Percentiles rank a stretch among this genome's conserved stretches.
Conservation (phyloP, 2,888 invertebrate species). For the Tricholauxania praeusta region DNA sequence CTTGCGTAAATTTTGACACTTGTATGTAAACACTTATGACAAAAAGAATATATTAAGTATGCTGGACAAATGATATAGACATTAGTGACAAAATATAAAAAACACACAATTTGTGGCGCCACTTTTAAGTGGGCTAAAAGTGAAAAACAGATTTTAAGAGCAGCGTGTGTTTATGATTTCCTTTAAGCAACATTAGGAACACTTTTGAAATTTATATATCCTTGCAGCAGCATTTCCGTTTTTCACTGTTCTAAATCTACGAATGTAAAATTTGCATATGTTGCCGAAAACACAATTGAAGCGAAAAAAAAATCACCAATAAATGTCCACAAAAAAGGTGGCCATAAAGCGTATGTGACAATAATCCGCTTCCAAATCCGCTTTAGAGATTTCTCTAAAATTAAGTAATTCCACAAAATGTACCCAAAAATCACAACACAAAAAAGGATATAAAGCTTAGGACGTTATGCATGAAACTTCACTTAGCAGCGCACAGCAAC, state of each 20-base stretch:
- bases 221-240: background rate
- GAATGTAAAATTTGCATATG: conserved; percentile 14
- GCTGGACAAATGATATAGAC: background rate
- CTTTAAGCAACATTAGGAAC: too few species aligned
- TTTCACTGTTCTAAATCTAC: too few species aligned
- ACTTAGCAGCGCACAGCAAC: too few species aligned
- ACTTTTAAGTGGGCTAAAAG: conserved; percentile 39
- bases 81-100: conserved; percentile 25
- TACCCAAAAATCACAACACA: conserved; percentile 14
- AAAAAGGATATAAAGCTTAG: background rate
- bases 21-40: conserved; percentile 45
- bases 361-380: conserved; percentile 41
- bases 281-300: background rate
- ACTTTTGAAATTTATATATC: too few species aligned
- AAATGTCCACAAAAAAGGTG: conserved; percentile 28
- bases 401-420: conserved; percentile 15
- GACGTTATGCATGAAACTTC: background rate
- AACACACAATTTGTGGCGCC: conserved; percentile 48
- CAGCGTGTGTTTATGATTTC: too few species aligned
- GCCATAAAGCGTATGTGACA: conserved; percentile 31
- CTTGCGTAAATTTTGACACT: conserved; percentile 53
- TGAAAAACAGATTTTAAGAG: too few species aligned
- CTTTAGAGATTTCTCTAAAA: conserved; percentile 30
- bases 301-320: conserved; percentile 12
- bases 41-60: too few species aligned